Base-by-base conservation (phyloP, 1,140 invertebrate genomes). In the Dryas iulia region DNA sequence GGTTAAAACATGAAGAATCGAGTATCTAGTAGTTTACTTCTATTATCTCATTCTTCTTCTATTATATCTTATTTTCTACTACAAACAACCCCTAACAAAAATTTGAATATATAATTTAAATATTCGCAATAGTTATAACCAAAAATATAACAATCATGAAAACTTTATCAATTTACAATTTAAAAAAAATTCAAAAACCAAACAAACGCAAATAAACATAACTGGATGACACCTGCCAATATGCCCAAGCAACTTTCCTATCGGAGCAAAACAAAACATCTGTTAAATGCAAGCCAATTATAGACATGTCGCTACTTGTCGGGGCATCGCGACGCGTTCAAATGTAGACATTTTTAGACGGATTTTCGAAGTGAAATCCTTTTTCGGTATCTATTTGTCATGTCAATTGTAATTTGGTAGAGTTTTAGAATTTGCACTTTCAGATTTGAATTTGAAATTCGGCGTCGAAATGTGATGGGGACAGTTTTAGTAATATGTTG, bases 231-330 rank as follows among this genome's bases (percentile, higher is more conserved):
- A 66, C 25, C 57, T 53, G 65, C 23, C 64, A 66, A 33, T 31
- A 60, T 47, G 8, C 10, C 39, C 39, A 30, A 26, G 30, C 35
- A 54, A 66, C 65, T 54, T 60, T 54, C 7, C n/a, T 28, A 59
- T 31, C 60, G 59, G 53, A 58, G 54, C 28, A 33, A 59, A 58
- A 60, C 28, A 33, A 33, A 66, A 60, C 25, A 60, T 59, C 7
- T 47, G 39, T 66, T 28, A 47, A 58, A 66, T 53, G 30, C 18
- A 21, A 54, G 26, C 58, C 58, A 66, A 66, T 66, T 66, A 60
- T 66, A 60, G 65, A 60, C 65, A 31, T 52, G 65, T 33, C 58
- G 52, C 28, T 52, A 66, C 57, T 59, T 60, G 58, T 59, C 28
- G 23, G 12, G 14, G n/a, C 24, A 28, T 65, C 33, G 63, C 33